Evolutionary conservation across 2,797 vertebrate genomes (phyloP), one percentile per base, ranked within the genome.

Genomic region (Trachurus trachurus): DNA sequence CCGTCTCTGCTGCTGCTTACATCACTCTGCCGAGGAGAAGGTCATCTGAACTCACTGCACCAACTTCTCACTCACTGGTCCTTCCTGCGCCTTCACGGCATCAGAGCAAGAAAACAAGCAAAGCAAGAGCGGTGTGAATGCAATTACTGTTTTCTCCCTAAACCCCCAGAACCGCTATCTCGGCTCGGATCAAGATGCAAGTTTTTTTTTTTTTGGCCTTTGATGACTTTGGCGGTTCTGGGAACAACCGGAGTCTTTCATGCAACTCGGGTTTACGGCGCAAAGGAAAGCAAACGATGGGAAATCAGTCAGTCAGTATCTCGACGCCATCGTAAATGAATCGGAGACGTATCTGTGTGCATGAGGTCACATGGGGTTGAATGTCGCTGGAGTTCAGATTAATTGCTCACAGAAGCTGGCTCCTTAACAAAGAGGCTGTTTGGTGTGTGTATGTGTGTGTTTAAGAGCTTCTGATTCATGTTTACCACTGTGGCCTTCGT

Each of bases 191-290:
- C 76, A 67, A 40, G 72, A 74, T 2, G 6, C 56, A 34, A 34
- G 3, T 1, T 26, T 26, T 26, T 44, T 1, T 26, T 26, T 26
- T 44, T 79, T 82, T 26, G 66, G 71, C 34, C 22, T 19, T 42
- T 54, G 37, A 65, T 81, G 76, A 85, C 66, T 70, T 86, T 45
- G 2, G 15, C 37, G 3, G 17, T 70, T 29, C 22, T n/a, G 22
- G 34, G 76, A 82, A 84, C 81, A 87, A 87, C 39, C 66, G 49
- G 17, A 52, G 59, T 54, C 29, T 78, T 91, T 87, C 50, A 80
- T 69, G 22, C 8, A 12, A 26, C 21, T 50, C 56, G 8, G 37
- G 26, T 74, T 58, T 13, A 19, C 21, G 22, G 54, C 5, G 31
- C 31, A 71, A 87, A 29, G 11, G 26, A 67, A 62, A 31, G 63